phyloP scores from a whole-genome alignment of 2,113 vertebrate genomes.

The Panthera leo region DNA sequence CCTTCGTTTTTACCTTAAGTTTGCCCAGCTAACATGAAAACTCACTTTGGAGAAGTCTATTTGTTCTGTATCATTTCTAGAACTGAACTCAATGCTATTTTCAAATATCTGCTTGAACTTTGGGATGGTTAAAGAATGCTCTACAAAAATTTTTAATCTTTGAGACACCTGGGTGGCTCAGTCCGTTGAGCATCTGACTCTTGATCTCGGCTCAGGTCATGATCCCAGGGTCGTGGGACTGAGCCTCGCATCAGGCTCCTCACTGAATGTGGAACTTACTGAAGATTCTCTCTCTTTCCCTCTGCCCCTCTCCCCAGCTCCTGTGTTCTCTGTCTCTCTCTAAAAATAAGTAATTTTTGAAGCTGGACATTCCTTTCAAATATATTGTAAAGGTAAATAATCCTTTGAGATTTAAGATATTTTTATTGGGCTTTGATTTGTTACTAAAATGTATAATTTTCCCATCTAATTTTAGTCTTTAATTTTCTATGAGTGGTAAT shows the following conservation, averaged over 20 bases:
- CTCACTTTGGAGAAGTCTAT: neutral
- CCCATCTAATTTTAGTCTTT: neutral
- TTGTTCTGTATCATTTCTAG: neutral
- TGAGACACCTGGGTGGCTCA: no score
- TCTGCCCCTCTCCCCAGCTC: no score
- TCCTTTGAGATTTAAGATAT: neutral
- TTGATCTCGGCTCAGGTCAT: no score
- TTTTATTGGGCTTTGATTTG: neutral
- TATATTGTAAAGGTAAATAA: neutral
- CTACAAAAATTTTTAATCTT: neutral
- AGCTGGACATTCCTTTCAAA: neutral
- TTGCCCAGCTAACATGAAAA: neutral
- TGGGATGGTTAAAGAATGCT: neutral
- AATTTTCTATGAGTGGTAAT: constrained; percentile 34
- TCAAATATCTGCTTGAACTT: neutral
- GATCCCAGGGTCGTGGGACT: no score
- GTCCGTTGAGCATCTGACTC: no score
- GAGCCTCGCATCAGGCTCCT: no score
- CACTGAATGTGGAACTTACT: no score
- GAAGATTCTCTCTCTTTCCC: no score
- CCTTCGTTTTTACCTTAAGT: neutral
- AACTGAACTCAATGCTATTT: neutral
- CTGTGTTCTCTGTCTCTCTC: no score
- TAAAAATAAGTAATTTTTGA: neutral
- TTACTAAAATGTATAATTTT: constrained; percentile 12